Conservation (phyloP, 35 echinoderm and acorn worm species). For the Apostichopus californicus region DNA sequence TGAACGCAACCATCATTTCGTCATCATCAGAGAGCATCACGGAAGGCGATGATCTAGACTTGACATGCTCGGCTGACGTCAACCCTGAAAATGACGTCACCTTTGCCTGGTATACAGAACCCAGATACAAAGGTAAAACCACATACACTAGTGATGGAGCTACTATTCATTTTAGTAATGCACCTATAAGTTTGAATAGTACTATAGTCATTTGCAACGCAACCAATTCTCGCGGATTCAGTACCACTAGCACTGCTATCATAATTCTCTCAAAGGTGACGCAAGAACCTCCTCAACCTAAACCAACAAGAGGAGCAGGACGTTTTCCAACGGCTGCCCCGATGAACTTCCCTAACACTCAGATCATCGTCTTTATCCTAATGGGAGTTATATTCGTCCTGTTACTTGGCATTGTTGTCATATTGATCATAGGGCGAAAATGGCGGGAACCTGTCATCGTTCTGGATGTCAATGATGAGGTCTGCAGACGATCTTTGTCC, state of each 20-base stretch:
- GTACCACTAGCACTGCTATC: neutral
- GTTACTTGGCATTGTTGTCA: constrained; percentile 14
- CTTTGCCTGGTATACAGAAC: constrained; percentile 15
- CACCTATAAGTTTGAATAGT: neutral
- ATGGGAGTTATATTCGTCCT: constrained; percentile 35
- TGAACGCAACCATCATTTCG: constrained; percentile 14
- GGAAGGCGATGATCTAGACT: constrained; percentile 6
- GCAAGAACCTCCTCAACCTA: neutral
- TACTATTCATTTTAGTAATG: neutral
- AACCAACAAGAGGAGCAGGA: neutral
- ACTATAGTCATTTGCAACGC: constrained; percentile 16
- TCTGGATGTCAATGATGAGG: constrained; percentile 37
- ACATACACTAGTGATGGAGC: neutral
- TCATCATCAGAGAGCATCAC: neutral
- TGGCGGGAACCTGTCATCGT: constrained; percentile 51
- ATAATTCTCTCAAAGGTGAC: neutral
- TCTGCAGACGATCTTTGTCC: constrained; percentile 29
- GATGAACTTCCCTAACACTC: neutral
- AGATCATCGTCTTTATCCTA: constrained; percentile 32
- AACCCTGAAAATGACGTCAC: constrained; percentile 19
- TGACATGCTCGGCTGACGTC: constrained; percentile 12
- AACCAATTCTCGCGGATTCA: constrained; percentile 1
- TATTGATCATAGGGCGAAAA: constrained; percentile 29
- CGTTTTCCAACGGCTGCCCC: neutral
- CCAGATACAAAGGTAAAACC: constrained; percentile 7